These are phyloP conservation scores for Condylostylus longicornis DNA, from an alignment of 1,140 invertebrate species.

Conservation along the genomic window DNA sequence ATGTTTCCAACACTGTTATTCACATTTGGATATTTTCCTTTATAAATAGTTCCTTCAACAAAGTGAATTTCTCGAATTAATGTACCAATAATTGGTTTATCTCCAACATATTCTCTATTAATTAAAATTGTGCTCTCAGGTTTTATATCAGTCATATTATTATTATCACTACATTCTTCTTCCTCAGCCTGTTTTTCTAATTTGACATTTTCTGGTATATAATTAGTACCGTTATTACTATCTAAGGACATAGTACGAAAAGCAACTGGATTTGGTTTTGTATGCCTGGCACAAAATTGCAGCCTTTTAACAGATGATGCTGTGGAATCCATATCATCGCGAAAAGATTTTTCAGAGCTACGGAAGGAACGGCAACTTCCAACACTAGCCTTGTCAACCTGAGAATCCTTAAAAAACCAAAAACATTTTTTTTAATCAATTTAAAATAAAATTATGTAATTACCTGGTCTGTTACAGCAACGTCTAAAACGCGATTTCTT, in stretches of 20 bases:
- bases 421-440: not conserved
- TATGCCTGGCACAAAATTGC: constrained; percentile 1
- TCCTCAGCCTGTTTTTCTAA: constrained; percentile 3
- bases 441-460: not conserved
- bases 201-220: constrained; percentile 3
- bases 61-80: not conserved
- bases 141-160: too few species aligned
- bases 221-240: constrained; percentile 4
- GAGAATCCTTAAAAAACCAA: constrained; percentile 5
- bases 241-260: constrained; percentile 7
- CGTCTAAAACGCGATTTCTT: constrained; percentile 29
- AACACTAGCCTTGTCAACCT: constrained; percentile 7
- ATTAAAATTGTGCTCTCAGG: too few species aligned
- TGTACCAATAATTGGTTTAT: not conserved
- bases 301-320: constrained; percentile 4
- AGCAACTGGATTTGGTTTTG: constrained; percentile 3
- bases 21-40: constrained; percentile 1
- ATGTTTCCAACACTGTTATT: too few species aligned
- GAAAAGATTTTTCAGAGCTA: constrained; percentile 3
- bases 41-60: too few species aligned
- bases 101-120: not conserved
- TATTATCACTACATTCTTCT: not conserved
- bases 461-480: too few species aligned
- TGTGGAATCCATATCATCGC: constrained; percentile 6
- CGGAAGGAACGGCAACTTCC: constrained; percentile 5